Evolutionary conservation across 2,113 vertebrate genomes (phyloP).

Genomic region (Callorhinus ursinus): DNA sequence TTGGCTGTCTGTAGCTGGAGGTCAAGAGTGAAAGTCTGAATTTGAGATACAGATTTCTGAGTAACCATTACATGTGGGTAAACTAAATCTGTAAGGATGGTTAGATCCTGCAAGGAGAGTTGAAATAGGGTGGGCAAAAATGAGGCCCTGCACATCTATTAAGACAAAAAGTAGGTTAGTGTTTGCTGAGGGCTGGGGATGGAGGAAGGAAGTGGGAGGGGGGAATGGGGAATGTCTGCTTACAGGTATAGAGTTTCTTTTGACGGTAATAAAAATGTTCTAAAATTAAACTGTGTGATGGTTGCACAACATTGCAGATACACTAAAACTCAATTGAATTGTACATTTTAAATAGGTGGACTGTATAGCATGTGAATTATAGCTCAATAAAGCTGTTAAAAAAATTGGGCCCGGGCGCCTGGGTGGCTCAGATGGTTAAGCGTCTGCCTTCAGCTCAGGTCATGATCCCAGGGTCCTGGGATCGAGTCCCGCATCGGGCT

Average conservation of each 20-base stretch:
- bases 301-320: not conserved
- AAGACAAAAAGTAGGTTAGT: not conserved
- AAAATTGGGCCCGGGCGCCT: not conserved
- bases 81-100: not conserved
- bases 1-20: not conserved
- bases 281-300: slow-evolving; percentile 9
- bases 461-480: too few relatives aligned
- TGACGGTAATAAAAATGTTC: not conserved
- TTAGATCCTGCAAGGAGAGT: not conserved
- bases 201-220: not conserved
- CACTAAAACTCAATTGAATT: not conserved
- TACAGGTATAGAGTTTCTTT: not conserved
- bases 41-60: not conserved
- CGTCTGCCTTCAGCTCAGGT: too few relatives aligned
- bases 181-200: not conserved
- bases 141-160: not conserved
- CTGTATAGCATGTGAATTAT: not conserved
- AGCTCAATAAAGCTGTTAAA: not conserved
- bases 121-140: not conserved
- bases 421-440: too few relatives aligned
- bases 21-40: not conserved
- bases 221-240: not conserved
- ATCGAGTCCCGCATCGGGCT: too few relatives aligned
- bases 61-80: not conserved
- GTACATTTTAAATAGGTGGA: slow-evolving; percentile 4